Evolutionary conservation across 2,113 vertebrate species (phyloP), one percentile per base, ranked within the genome.

Genomic region (Antechinus stuartii): DNA sequence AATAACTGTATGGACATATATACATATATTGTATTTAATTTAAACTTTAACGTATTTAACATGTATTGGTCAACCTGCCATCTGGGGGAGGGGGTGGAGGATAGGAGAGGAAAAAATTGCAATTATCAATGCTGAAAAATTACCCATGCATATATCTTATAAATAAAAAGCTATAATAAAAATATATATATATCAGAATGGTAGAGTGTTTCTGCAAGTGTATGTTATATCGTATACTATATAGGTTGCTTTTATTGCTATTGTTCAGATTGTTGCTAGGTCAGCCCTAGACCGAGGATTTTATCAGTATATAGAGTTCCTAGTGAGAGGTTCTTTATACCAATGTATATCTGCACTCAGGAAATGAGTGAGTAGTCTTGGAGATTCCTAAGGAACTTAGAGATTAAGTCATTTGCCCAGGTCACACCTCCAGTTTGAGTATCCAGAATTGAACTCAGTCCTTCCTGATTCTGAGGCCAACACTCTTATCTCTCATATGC

Each of bases 361-460:
- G 25, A 57, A 57, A 57, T 57, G 26, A 23, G 4, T 27, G 26
- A 23, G 0, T 27, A 57, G 56, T 57, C 26, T 57, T 27, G 10
- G 26, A 84, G 6, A 42, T 84, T 42, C n/a, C n/a, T 84, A 5
- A 19, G 68, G n/a, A n/a, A 84, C n/a, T 84, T 42, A 84, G n/a
- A 84, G 6, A n/a, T 84, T 84, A 76, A 76, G 35, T 76, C 6
- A 84, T n/a, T 84, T 42, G 19, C n/a, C n/a, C 68, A 76, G 14
- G 14, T 76, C 35, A 76, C 16, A n/a, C 4, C 3, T 19, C 30
- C 30, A 76, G 22, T 76, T 4, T 93, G 95, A 90, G 76, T 68
- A 92, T 84, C 54, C 89, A 57, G 10, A 94, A 25, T 92, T 95
- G 89, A 92, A 49, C 27, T 94, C 89, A 50, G 7, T 89, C 56